phyloP scores from a whole-genome alignment of 2,113 vertebrate genomes.

The Cephalopholis sonnerati region DNA sequence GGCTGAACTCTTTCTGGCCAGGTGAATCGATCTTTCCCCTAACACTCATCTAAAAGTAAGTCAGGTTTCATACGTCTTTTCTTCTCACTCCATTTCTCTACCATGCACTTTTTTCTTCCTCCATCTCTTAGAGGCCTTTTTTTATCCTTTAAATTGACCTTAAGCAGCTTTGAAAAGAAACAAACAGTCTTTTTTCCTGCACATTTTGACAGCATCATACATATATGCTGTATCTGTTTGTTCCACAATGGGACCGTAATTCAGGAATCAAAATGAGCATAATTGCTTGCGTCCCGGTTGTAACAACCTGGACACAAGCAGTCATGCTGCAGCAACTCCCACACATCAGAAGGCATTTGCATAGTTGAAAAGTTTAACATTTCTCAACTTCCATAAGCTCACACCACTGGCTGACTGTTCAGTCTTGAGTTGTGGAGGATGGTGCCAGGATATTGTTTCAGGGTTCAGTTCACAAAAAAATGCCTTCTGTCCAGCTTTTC shows the following conservation, averaged over 20 bases:
- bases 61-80: conserved; percentile 19
- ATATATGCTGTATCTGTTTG: background rate
- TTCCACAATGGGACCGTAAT: background rate
- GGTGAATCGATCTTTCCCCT: conserved; percentile 25
- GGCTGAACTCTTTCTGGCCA: conserved; percentile 29
- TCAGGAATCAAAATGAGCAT: no score
- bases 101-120: background rate
- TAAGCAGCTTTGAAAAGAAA: background rate
- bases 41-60: conserved; percentile 29
- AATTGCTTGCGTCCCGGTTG: no score
- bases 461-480: no score
- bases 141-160: conserved; percentile 5
- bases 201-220: background rate
- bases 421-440: no score
- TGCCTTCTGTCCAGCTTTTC: no score
- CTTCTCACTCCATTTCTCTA: background rate
- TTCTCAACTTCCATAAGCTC: no score
- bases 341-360: no score
- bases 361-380: no score
- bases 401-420: no score
- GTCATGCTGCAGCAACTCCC: no score
- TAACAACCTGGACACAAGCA: no score
- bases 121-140: background rate
- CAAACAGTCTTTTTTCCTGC: background rate
- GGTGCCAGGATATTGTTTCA: no score